Base-by-base conservation (phyloP, 2,113 vertebrate genomes). In the Pygoscelis antarcticus region DNA sequence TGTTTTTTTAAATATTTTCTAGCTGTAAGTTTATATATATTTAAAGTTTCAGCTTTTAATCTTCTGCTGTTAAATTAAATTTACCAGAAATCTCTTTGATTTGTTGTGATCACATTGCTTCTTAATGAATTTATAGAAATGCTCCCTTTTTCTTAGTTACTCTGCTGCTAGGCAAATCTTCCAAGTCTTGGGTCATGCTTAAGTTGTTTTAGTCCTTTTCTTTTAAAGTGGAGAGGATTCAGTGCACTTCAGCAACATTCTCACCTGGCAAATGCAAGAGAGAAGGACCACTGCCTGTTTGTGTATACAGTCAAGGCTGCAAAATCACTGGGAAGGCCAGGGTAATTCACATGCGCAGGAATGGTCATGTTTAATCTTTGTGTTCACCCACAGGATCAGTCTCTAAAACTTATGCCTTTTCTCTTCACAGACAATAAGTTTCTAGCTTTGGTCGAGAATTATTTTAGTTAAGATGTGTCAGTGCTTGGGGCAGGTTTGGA, bases 131-230 rank as follows among this genome's bases (percentile, higher is more conserved):
- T 42, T 22, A 6, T 26, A 0, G 16, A 57, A 49, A 16, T 57
- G 14, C 16, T 54, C 5, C 18, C 5, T 75, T 68, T 74, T 82
- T 61, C 77, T 58, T 80, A 40, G 47, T 76, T 60, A 13, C 27
- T 61, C 7, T 36, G 16, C 47, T 90, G 47, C 47, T 51, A 61
- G 72, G 25, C 40, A 51, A 27, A 47, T 44, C 57, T 83, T 74
- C 36, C 49, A 38, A 30, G 38, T 64, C 32, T 76, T 14, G 5
- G 17, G 23, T 82, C 0, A 0, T 42, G 4, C 54, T 68, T 11
- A 13, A 26, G 36, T 46, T 57, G 46, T 21, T 87, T 27, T 46
- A 44, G 30, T 75, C 16, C 8, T 74, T 44, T 85, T 13, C 29
- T 90, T 60, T 25, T 34, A 13, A 88, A 90, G 29, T 4, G 15